These are phyloP conservation scores for Nasonia longicornis DNA, from an alignment of 1,140 invertebrate genomes.

Conservation along the genomic window DNA sequence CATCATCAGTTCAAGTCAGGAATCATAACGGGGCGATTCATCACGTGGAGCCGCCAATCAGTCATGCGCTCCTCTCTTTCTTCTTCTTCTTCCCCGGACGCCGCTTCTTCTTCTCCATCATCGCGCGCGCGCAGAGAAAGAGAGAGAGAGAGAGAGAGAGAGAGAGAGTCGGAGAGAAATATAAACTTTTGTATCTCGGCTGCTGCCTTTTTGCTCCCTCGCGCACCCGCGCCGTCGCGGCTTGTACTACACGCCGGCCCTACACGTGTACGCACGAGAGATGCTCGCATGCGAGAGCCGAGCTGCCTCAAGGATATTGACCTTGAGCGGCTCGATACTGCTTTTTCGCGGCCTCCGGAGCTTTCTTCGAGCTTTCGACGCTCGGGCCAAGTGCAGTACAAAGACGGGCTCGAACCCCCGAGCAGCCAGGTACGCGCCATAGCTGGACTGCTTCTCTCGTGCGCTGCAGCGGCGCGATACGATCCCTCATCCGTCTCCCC, in stretches of 20 bases:
- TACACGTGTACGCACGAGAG: neutral
- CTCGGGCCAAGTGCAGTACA: no score
- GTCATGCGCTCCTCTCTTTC: conserved; percentile 54
- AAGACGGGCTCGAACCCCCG: no score
- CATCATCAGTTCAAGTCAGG: conserved; percentile 65
- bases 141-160: no score
- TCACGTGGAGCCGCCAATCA: conserved; percentile 64
- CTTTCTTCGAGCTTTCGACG: neutral
- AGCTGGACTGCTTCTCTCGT: no score
- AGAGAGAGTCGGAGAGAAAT: neutral
- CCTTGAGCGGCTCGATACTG: neutral
- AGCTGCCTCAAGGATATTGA: neutral
- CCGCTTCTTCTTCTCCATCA: conserved; percentile 6
- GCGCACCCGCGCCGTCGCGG: neutral
- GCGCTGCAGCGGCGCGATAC: conserved; percentile 10
- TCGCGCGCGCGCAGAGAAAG: neutral
- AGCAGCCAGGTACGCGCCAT: no score
- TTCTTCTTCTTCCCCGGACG: neutral
- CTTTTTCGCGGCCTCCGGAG: neutral
- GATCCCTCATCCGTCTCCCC: conserved; percentile 41
- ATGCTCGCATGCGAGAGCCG: neutral
- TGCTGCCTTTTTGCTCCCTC: neutral
- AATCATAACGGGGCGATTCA: conserved; percentile 68
- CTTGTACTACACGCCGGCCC: neutral
- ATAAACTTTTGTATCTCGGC: neutral